Conservation (phyloP, 2,888 invertebrate genomes). For the Melanostoma mellinum region DNA sequence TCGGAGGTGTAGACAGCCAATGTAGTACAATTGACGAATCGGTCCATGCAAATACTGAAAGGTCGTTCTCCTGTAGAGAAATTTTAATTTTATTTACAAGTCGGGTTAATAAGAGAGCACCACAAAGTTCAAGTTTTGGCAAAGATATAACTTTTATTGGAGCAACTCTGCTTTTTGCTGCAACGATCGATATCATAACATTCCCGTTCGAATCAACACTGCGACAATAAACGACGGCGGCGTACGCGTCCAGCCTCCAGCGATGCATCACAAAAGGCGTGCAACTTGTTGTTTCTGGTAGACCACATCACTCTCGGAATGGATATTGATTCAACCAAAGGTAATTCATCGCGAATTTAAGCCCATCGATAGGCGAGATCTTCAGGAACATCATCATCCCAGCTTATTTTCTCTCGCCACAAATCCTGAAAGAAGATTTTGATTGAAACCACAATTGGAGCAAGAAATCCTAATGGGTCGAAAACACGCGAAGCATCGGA, state of each 20-base stretch:
- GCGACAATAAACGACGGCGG: neutral
- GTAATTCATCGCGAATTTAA: neutral
- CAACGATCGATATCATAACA: neutral
- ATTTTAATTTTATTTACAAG: slow-evolving; percentile 1
- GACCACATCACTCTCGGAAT: neutral
- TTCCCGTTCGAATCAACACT: neutral
- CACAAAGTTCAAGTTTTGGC: neutral
- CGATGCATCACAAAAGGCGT: slow-evolving; percentile 9
- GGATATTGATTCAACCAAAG: too few relatives aligned
- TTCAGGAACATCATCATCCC: slow-evolving; percentile 1
- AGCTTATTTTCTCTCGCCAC: neutral
- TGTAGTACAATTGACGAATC: slow-evolving; percentile 9
- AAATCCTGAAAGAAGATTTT: slow-evolving; percentile 44
- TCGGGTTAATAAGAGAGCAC: neutral
- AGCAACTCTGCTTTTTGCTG: slow-evolving; percentile 3
- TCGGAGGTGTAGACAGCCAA: slow-evolving; percentile 15
- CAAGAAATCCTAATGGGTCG: neutral
- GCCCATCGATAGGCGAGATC: slow-evolving; percentile 1
- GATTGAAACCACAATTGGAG: slow-evolving; percentile 8
- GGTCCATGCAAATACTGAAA: neutral
- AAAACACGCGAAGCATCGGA: slow-evolving; percentile 1
- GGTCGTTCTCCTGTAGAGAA: slow-evolving; percentile 4
- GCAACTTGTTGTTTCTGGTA: neutral
- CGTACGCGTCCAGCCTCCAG: slow-evolving; percentile 7
- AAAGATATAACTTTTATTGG: slow-evolving; percentile 6